phyloP scores from a whole-genome alignment of 1,140 invertebrate genomes.

The Leptopilina boulardi region DNA sequence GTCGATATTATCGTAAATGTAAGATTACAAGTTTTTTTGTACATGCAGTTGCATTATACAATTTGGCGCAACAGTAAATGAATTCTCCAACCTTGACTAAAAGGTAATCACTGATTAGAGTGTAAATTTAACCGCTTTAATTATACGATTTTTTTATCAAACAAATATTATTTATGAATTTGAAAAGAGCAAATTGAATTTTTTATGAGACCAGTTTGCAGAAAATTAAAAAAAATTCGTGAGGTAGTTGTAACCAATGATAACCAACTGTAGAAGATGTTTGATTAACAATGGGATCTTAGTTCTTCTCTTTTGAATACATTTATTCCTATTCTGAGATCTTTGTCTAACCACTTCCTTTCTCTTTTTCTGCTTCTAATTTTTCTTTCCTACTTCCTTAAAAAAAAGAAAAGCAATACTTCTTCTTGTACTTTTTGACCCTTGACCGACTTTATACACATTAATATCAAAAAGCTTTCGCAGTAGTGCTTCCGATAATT shows the following conservation, averaged over 20 bases:
- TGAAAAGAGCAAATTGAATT: neutral
- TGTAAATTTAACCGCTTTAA: too few relatives aligned
- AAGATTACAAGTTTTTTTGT: too few relatives aligned
- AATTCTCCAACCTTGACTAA: too few relatives aligned
- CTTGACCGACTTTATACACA: neutral
- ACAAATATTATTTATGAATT: neutral
- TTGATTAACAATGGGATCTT: conserved; percentile 57
- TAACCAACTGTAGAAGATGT: conserved; percentile 60
- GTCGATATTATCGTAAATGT: too few relatives aligned
- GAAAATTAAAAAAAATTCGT: conserved; percentile 3
- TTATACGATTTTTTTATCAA: too few relatives aligned
- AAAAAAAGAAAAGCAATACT: too few relatives aligned
- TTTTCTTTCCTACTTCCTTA: conserved; percentile 45
- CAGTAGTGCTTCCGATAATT: neutral
- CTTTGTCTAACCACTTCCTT: conserved; percentile 45
- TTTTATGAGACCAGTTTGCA: neutral
- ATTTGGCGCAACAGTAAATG: too few relatives aligned
- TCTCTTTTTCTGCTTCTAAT: conserved; percentile 45
- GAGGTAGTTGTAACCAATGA: conserved; percentile 61
- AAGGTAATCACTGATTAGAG: too few relatives aligned
- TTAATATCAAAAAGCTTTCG: neutral
- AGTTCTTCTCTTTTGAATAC: neutral
- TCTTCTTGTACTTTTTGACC: conserved; percentile 1
- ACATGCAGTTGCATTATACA: too few relatives aligned
- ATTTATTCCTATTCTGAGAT: conserved; percentile 2